Evolutionary conservation across 2,888 invertebrate species (phyloP), one percentile per base, ranked within the genome.

Genomic region (Tribolium freemani): DNA sequence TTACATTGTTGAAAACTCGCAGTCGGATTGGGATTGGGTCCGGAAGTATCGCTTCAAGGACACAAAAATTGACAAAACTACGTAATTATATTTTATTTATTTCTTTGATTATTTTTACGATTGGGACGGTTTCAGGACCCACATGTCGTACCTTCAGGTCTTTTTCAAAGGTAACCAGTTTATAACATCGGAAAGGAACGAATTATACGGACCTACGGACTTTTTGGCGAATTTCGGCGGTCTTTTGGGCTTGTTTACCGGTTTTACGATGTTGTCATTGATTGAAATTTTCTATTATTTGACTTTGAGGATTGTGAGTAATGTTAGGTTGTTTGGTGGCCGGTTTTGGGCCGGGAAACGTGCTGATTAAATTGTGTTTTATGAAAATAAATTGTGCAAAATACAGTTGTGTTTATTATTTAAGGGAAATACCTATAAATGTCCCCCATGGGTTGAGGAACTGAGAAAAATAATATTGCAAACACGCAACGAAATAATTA

Each of bases 1-100:
- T 38, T 92, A 91, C 76, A 90, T 91, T 74, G 90, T 91, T 0
- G 91, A 91, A 80, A 91, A 90, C 0, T 91, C 91, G 0, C 91
- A 91, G 77, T 90, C 91, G 0, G 89, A 90, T 74, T 91, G 89
- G 75, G 88, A 90, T 75, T 90, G 89, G 87, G 44, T 50, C 5
- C 44, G 48, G 38, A 54, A 70, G 26, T 51, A 60, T n/a, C n/a
- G 4, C 1, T 48, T 10, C 11, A 48, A 53, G 26, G 16, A 4
- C 20, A 10, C 13, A 26, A 21, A 30, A 30, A 60, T 11, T 48
- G 10, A 48, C 4, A 48, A 48, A 8, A 16, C 8, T 11, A 16
- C 8, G 48, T 48, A n/a, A 46, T 3, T n/a, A 45, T 13, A 16
- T 1, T 16, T 16, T 1, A 16, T 16, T 16, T 16, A 48, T 5